Base-by-base conservation (phyloP, 1,140 invertebrate species). In the Calliopsis andreniformis region DNA sequence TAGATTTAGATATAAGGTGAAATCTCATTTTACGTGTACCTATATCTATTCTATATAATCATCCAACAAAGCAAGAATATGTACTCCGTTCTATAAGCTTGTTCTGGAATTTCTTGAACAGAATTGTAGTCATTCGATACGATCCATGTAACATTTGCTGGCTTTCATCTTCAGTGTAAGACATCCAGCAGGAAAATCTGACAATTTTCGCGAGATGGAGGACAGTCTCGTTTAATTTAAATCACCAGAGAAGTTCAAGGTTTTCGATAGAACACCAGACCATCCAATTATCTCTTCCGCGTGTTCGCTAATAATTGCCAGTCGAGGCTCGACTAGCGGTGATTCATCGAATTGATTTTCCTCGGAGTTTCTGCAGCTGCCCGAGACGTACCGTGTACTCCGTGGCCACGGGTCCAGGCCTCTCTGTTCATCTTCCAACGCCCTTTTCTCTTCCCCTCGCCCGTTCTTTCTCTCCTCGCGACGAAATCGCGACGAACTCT, bases 211-310 rank as follows among this genome's bases (percentile, higher is more conserved):
- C 18, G n/a, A 47, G 35, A 20, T 2, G 18, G 28, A 58, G 67
- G 49, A 14, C 28, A 53, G 42, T 35, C 47, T 51, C 59, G 32
- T 25, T 64, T 20, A 28, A 20, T 30, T 51, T 32, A 30, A 7
- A 51, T 45, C 28, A 53, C 43, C 7, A 30, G 43, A 32, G 30
- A 62, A 49, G 35, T 32, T 51, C 28, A 47, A 56, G 43, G 30
- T 47, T 71, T 49, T 56, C 28, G 68, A 61, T n/a, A 16, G 23
- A 56, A 56, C 53, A 35, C 55, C 68, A 70, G 78, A 72, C 58
- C 75, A 78, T 83, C 82, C 84, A 85, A 85, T 85, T 85, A 85
- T 83, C 81, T 79, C 71, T 81, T 81, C 73, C 82, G 79, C 84
- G 75, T 86, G 84, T 86, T 83, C 82, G 79, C 78, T 81, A 86